Evolutionary conservation across 1,140 invertebrate species (phyloP), one percentile per base, ranked within the genome.

Genomic region (Aphelenchoides avenae): DNA sequence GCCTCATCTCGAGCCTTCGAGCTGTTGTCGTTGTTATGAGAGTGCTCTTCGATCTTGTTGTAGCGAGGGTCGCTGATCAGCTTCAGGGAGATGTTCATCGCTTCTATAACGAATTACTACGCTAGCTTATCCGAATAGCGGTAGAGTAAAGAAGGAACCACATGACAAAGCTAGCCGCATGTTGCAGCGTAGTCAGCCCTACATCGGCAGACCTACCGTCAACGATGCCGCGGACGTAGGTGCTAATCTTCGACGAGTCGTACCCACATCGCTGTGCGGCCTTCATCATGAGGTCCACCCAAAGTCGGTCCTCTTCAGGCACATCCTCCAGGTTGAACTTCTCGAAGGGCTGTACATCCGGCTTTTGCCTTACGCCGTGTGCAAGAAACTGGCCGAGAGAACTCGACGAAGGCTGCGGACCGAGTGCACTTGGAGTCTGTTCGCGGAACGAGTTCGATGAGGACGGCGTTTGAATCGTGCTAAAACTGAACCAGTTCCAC

Each of bases 31-130:
- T 34, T 33, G 15, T 70, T 58, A 56, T 74, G 55, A 33, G 59
- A 29, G 18, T 36, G 41, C 29, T 74, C 74, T 44, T 74, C 71
- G 11, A 74, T 77, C 34, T 57, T 52, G 43, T 74, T 77, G 44
- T 74, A 74, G 13, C 63, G 26, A 2, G 55, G 24, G 37, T 74
- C 75, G 24, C 69, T 68, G 34, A 74, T 74, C 18, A 74, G 51
- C 51, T 77, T 66, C 24, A 74, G 30, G 1, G 74, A 77, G 22
- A 74, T 57, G 11, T 52, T 50, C 71, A 74, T 74, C 1, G 71
- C 75, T 46, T 74, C 71, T 72, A 43, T 53, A 72, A 36, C 39
- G 27, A 33, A 4, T 49, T n/a, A 15, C n/a, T n/a, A 50, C 13
- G 18, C 18, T 36, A 36, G 18, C 34, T 13, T 36, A 36, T 13